Evolutionary conservation across 2,113 vertebrate species (phyloP).

Genomic region (Cercocebus atys): DNA sequence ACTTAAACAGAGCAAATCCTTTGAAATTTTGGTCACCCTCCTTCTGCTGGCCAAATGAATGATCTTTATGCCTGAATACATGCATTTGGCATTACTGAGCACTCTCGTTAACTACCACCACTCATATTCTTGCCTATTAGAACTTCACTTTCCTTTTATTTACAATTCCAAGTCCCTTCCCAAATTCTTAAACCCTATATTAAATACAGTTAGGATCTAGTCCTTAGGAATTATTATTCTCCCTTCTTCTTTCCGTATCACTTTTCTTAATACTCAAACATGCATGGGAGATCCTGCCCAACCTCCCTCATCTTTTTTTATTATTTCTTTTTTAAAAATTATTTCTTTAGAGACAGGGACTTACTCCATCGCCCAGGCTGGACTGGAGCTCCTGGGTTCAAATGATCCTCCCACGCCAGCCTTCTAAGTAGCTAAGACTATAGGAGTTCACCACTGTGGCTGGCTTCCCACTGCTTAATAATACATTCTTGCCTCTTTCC

Average conservation of each 20-base stretch:
- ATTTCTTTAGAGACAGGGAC: neutral
- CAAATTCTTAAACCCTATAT: neutral
- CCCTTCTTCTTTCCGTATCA: neutral
- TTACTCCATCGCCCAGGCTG: neutral
- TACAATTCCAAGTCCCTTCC: neutral
- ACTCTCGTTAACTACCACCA: neutral
- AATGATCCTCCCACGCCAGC: neutral
- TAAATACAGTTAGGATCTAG: neutral
- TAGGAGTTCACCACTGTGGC: neutral
- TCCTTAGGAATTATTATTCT: neutral
- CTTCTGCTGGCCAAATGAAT: neutral
- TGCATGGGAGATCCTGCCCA: neutral
- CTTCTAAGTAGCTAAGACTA: neutral
- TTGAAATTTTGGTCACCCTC: neutral
- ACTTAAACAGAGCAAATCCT: neutral
- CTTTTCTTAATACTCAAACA: neutral
- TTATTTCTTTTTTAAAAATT: neutral
- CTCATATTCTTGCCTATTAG: neutral
- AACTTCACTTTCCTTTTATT: neutral
- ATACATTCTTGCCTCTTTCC: neutral
- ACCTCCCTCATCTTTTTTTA: neutral
- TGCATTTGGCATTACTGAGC: neutral
- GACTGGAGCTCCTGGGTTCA: neutral
- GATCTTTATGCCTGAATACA: neutral
- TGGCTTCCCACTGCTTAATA: neutral